phyloP scores from a whole-genome alignment of 2,113 vertebrate genomes.

The Sinosuthora webbiana region DNA sequence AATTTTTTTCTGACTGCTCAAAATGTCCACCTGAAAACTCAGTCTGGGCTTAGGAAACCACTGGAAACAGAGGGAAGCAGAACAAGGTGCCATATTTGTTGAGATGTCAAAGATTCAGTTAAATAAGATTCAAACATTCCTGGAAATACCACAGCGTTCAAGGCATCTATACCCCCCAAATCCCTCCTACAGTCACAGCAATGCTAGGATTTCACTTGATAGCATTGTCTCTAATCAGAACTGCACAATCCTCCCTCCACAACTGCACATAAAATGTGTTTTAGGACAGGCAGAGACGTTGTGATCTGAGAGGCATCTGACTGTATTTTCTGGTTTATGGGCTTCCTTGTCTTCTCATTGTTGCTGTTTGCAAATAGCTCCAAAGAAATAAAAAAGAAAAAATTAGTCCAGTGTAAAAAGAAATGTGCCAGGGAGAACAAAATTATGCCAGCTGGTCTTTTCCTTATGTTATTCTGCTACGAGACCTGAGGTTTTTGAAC shows the following conservation, averaged over 20 bases:
- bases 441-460: constrained; percentile 18
- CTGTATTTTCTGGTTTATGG: background rate
- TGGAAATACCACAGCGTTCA: background rate
- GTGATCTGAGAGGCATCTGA: background rate
- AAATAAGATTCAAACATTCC: background rate
- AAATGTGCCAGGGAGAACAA: background rate
- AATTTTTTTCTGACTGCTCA: background rate
- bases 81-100: background rate
- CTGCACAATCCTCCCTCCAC: background rate
- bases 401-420: background rate
- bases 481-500: background rate
- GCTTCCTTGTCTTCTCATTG: background rate
- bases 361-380: background rate
- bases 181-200: background rate
- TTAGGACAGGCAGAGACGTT: background rate
- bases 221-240: background rate
- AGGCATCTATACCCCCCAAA: background rate
- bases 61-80: background rate
- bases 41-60: background rate
- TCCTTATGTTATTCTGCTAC: constrained; percentile 2
- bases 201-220: background rate
- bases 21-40: background rate
- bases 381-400: background rate
- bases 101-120: background rate
- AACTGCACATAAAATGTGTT: background rate